Percentiles rank a stretch among this genome's conserved stretches.
Conservation (phyloP, 2,113 vertebrate genomes). For the Myrmophylax atrothorax region DNA sequence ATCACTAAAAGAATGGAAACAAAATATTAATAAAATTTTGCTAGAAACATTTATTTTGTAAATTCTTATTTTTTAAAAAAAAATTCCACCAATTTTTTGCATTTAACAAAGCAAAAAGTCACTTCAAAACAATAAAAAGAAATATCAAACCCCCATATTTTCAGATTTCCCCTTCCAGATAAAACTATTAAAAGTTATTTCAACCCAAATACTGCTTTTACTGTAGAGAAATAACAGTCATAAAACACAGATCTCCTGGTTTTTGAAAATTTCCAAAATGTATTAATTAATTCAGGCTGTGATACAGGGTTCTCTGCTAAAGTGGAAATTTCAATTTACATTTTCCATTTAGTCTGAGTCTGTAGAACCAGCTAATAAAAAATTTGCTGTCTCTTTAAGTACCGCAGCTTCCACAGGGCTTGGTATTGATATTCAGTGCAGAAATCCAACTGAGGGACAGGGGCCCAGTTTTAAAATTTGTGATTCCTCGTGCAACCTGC, state of each 20-base stretch:
- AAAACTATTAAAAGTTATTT: background rate
- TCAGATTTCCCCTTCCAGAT: background rate
- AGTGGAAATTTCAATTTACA: background rate
- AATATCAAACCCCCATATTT: accelerated
- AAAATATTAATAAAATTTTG: background rate
- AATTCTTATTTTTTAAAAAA: background rate
- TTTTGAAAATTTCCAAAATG: background rate
- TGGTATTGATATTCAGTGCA: background rate
- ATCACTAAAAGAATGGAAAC: background rate
- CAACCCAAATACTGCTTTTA: background rate
- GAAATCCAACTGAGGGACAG: background rate
- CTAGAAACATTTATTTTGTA: background rate
- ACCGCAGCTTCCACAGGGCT: background rate
- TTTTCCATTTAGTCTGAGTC: background rate
- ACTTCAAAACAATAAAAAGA: background rate
- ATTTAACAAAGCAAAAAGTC: background rate
- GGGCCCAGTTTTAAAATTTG: background rate
- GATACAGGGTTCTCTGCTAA: background rate
- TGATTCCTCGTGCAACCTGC: background rate
- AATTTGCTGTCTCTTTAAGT: background rate
- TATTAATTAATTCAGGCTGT: background rate
- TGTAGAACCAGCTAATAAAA: background rate
- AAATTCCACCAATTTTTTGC: background rate
- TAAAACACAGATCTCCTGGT: background rate
- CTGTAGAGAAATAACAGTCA: background rate